Base-by-base conservation (phyloP, 2,888 invertebrate genomes). In the Limnephilus marmoratus region DNA sequence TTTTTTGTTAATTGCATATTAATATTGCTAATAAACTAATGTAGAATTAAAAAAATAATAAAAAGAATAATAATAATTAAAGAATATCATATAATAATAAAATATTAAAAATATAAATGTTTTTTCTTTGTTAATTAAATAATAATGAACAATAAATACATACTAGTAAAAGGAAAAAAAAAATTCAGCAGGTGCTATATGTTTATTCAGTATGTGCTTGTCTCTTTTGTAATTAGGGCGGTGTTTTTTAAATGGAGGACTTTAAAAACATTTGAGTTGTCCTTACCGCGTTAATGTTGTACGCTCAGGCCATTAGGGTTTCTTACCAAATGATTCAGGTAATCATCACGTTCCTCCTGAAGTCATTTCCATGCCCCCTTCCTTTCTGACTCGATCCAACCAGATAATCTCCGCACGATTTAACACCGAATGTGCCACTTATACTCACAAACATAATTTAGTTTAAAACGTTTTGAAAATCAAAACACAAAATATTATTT, bases 291-390 rank as follows among this genome's bases (percentile, higher is more conserved):
- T 85, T 85, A 37, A 45, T 31, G 83, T 86, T 45, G 9, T n/a
- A 86, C 18, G 2, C 11, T 37, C 15, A 45, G 49, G 29, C 86
- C 86, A 86, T 86, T 86, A 86, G n/a, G 86, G 86, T 9, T 86
- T 86, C 86, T 86, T 45, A 41, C 45, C 29, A 41, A 86, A 86
- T 86, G 45, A 86, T 86, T 86, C 86, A 86, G 49, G 86, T n/a
- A 45, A 45, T 86, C 86, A 29, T 86, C 86, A 86, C 86, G 49
- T 86, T 86, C 45, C 45, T 86, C 86, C 7, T 45, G 13, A 24
- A 29, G 29, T 45, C 86, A 86, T 45, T 86, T 49, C 86, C 86
- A 11, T 49, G 45, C 3, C 86, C 29, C 24, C 41, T 24, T n/a
- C 18, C 18, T 85, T 45, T 29, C 49, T 49, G 13, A 49, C 9